Conservation (phyloP, 2,797 vertebrate species). For the Discoglossus pictus region DNA sequence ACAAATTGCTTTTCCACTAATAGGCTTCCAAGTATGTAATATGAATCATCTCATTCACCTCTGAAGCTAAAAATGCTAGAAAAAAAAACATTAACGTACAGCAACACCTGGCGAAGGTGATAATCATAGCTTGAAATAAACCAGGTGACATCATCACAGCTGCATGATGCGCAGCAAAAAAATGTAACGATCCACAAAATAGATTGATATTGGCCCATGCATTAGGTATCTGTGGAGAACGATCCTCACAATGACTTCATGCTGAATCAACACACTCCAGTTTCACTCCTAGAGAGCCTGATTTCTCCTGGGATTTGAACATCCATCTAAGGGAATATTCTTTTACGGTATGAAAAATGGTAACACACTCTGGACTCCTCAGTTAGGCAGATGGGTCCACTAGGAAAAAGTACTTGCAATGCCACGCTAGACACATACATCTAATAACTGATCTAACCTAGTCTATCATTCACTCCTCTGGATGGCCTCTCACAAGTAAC, state of each 20-base stretch:
- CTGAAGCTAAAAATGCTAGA: too few relatives aligned
- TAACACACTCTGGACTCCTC: constrained; percentile 40
- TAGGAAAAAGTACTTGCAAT: constrained; percentile 44
- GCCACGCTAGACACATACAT: constrained; percentile 37
- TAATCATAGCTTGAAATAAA: constrained; percentile 13
- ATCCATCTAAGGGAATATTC: constrained; percentile 46
- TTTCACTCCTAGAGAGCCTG: constrained; percentile 46
- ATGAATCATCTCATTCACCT: background rate
- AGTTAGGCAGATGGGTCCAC: constrained; percentile 46
- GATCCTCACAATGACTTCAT: constrained; percentile 37
- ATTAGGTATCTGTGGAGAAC: too few relatives aligned
- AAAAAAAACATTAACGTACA: constrained; percentile 21
- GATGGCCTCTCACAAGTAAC: constrained; percentile 24
- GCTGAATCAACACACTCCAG: constrained; percentile 49
- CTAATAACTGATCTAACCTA: constrained; percentile 47
- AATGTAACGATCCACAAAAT: constrained; percentile 15
- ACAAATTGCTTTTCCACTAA: too few relatives aligned
- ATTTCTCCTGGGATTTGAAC: constrained; percentile 43
- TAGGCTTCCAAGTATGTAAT: background rate
- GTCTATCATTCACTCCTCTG: constrained; percentile 37
- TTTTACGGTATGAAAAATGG: constrained; percentile 48
- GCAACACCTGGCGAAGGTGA: background rate
- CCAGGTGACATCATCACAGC: constrained; percentile 30
- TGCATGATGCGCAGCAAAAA: constrained; percentile 25
- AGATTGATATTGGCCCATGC: background rate